Conservation (phyloP, 1,140 invertebrate species). For the Drosophila willistoni region DNA sequence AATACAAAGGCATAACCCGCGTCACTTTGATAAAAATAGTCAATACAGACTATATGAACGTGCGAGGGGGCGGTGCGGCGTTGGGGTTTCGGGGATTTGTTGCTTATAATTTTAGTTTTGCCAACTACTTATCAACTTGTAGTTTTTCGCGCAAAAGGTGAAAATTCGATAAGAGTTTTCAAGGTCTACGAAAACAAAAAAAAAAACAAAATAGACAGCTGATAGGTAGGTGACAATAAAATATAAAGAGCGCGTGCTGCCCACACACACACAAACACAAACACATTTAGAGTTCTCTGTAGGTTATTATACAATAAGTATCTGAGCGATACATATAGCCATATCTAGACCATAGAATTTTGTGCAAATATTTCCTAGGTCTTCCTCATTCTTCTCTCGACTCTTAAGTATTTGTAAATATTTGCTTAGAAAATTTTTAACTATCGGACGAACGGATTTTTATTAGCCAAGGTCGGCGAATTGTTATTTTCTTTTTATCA, state of each 20-base stretch:
- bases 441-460: conserved; percentile 32
- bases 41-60: conserved; percentile 1
- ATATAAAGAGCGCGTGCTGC: conserved; percentile 37
- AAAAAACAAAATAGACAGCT: conserved; percentile 20
- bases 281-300: neutral
- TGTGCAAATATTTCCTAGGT: conserved; percentile 15
- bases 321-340: neutral
- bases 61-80: neutral
- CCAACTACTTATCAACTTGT: conserved; percentile 27
- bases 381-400: neutral
- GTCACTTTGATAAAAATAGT: conserved; percentile 57
- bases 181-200: conserved; percentile 46
- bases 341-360: conserved; percentile 7
- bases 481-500: conserved; percentile 30
- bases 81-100: neutral
- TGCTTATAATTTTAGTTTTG: conserved; percentile 34
- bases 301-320: conserved; percentile 63
- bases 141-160: conserved; percentile 77
- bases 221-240: conserved; percentile 29
- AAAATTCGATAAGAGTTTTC: conserved; percentile 79
- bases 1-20: conserved; percentile 27
- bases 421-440: conserved; percentile 15
- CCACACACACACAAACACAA: neutral
- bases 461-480: conserved; percentile 75
- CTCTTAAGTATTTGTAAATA: conserved; percentile 7